phyloP scores from a whole-genome alignment of 2,113 vertebrate species.

The Caretta caretta region DNA sequence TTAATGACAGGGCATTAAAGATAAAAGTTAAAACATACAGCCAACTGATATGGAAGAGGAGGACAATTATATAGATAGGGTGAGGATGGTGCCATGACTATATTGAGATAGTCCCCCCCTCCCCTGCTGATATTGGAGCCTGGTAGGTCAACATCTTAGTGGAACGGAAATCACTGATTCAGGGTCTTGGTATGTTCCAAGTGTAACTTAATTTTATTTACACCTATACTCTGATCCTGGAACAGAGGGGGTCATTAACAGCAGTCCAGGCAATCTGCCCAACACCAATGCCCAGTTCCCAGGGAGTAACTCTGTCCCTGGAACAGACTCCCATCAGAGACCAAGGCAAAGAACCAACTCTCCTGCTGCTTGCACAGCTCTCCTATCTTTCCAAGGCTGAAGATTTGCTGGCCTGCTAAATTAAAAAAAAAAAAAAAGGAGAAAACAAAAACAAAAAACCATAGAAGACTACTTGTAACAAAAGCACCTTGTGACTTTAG shows the following conservation, averaged over 20 bases:
- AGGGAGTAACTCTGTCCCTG: not conserved
- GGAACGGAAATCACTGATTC: fast-evolving
- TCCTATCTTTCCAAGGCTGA: not conserved
- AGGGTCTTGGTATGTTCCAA: not conserved
- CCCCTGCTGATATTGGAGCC: not conserved
- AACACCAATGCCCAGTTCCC: not conserved
- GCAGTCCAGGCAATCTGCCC: fast-evolving
- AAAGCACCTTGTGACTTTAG: not conserved
- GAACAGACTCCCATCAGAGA: not conserved
- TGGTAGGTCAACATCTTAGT: not conserved
- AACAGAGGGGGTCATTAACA: not conserved
- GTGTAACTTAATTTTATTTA: not conserved
- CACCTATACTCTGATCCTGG: not conserved
- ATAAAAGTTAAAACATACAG: not conserved
- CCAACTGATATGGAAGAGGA: not conserved
- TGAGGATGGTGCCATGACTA: not conserved
- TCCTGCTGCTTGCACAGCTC: not conserved
- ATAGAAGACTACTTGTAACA: not conserved
- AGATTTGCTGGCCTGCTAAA: not conserved
- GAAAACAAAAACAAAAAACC: no score
- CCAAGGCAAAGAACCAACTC: not conserved
- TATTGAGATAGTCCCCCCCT: not conserved
- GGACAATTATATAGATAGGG: not conserved
- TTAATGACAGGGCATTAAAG: fast-evolving
- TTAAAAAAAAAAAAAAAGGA: not conserved